Evolutionary conservation across 1,140 invertebrate genomes (phyloP).

Genomic region (Leptopilina boulardi): DNA sequence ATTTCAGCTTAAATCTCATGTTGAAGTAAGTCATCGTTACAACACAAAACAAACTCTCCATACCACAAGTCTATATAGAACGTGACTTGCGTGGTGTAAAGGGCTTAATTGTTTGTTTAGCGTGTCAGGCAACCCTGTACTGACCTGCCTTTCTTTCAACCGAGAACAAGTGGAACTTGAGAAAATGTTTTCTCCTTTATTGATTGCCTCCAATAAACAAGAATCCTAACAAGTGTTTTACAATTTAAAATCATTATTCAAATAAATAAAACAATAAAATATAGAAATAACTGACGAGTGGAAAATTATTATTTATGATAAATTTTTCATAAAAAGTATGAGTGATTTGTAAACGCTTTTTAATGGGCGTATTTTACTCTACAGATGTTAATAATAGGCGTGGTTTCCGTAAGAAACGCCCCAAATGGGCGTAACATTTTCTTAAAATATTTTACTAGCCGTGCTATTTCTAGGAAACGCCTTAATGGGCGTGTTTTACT

Average conservation of each 20-base stretch:
- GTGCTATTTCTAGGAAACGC: too few relatives aligned
- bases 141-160: not conserved
- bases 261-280: too few relatives aligned
- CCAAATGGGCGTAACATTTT: too few relatives aligned
- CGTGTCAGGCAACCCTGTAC: slow-evolving; percentile 8
- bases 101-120: slow-evolving; percentile 28
- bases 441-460: too few relatives aligned
- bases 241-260: not conserved
- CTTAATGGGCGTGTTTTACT: too few relatives aligned
- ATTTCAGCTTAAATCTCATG: not conserved
- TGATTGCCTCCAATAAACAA: not conserved
- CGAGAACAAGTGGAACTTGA: not conserved
- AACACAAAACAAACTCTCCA: slow-evolving; percentile 20
- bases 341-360: too few relatives aligned
- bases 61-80: not conserved
- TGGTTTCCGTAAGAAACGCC: too few relatives aligned
- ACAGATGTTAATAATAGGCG: too few relatives aligned
- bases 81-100: slow-evolving; percentile 12
- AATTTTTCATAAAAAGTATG: too few relatives aligned
- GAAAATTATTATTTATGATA: too few relatives aligned
- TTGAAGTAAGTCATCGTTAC: not conserved
- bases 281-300: too few relatives aligned
- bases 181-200: not conserved
- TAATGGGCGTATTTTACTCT: too few relatives aligned
- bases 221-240: not conserved